These are phyloP conservation scores for Acrobasis repandana DNA, from an alignment of 2,888 invertebrate species.

Conservation along the genomic window DNA sequence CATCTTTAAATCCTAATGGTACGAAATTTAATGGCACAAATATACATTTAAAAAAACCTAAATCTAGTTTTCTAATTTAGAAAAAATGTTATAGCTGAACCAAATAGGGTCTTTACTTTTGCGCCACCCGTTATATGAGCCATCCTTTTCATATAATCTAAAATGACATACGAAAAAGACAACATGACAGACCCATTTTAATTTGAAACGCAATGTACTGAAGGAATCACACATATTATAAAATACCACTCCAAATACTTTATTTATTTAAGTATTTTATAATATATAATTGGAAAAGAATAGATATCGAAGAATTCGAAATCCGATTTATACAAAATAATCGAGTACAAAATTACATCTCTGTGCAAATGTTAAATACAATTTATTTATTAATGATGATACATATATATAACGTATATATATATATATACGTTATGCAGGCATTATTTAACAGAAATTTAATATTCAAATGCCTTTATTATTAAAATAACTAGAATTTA, in stretches of 20 bases:
- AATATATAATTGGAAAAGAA: slow-evolving; percentile 27
- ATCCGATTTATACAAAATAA: slow-evolving; percentile 40
- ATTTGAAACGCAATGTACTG: not conserved
- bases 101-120: no score
- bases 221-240: slow-evolving; percentile 20
- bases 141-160: slow-evolving; percentile 35
- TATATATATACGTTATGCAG: slow-evolving; percentile 28
- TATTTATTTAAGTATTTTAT: slow-evolving; percentile 29
- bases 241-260: slow-evolving; percentile 17
- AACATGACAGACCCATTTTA: not conserved
- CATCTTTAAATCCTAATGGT: no score
- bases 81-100: no score
- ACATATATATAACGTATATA: slow-evolving; percentile 29
- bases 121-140: no score
- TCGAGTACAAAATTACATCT: slow-evolving; percentile 46
- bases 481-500: slow-evolving; percentile 22
- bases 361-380: slow-evolving; percentile 30
- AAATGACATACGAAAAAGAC: slow-evolving; percentile 8
- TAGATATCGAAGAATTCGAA: slow-evolving; percentile 8
- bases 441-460: slow-evolving; percentile 23
- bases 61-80: no score
- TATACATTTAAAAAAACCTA: no score
- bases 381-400: slow-evolving; percentile 22
- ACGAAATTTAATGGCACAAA: no score
- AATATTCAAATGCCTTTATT: not conserved